Conservation (phyloP, 2,113 vertebrate genomes). For the Phylloscopus whistleri region DNA sequence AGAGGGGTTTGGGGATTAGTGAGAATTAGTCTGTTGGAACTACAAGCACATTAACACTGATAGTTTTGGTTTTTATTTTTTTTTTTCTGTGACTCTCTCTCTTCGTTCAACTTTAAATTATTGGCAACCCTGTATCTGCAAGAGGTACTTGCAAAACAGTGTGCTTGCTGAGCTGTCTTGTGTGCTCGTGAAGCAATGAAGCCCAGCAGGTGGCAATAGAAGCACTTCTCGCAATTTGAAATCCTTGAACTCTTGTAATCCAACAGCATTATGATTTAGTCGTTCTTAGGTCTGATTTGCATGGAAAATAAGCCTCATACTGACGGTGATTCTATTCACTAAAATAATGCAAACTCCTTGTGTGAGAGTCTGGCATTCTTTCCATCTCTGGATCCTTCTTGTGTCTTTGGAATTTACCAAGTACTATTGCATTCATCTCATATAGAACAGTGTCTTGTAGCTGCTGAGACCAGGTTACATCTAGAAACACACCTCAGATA, state of each 20-base stretch:
- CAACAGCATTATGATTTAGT: neutral
- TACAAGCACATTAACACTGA: neutral
- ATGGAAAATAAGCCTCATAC: constrained; percentile 3
- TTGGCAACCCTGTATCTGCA: neutral
- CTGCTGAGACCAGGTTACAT: neutral
- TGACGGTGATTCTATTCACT: neutral
- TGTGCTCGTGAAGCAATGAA: neutral
- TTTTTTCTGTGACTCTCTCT: neutral
- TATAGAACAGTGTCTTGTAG: neutral
- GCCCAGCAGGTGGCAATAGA: constrained; percentile 76
- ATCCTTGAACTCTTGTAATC: neutral
- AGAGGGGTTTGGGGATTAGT: neutral
- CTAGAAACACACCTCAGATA: neutral
- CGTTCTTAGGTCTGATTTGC: neutral
- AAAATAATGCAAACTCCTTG: constrained; percentile 19
- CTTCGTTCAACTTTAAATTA: neutral
- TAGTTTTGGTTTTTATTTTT: neutral
- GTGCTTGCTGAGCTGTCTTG: neutral
- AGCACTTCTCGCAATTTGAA: constrained; percentile 40
- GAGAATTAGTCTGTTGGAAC: neutral
- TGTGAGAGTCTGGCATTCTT: neutral
- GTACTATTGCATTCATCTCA: neutral
- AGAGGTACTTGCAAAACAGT: neutral
- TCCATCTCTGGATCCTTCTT: neutral
- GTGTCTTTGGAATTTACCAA: neutral